A percentile compares a stretch with the other conserved stretches of the same genome.
Conservation (phyloP, 2,797 vertebrate species). For the Platyrinchus mystaceus region DNA sequence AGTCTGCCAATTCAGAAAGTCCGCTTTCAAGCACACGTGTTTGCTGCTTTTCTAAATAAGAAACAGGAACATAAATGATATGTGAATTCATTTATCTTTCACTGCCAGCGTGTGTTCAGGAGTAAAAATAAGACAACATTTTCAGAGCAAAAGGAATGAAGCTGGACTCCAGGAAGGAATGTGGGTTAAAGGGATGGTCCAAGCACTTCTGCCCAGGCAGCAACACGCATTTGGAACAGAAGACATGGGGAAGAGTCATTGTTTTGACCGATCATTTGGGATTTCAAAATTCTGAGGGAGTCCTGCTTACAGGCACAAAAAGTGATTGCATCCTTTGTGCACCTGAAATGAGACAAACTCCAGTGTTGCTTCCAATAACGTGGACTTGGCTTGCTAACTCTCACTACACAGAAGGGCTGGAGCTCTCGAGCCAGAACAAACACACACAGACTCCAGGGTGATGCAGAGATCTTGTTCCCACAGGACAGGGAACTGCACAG, state of each 20-base stretch:
- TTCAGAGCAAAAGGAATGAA: background rate
- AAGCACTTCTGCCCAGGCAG: background rate
- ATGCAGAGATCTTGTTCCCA: background rate
- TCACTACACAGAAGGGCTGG: background rate
- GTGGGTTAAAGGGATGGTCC: background rate
- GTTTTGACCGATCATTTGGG: background rate
- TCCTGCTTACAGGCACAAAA: background rate
- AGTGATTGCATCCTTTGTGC: background rate
- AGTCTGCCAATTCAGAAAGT: background rate
- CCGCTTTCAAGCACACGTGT: fast-evolving
- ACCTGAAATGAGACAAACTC: background rate
- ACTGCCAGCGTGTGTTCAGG: background rate
- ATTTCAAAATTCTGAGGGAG: background rate
- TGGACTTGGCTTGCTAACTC: background rate
- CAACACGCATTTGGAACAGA: background rate
- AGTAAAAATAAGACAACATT: background rate
- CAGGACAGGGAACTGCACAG: background rate
- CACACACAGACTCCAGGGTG: background rate
- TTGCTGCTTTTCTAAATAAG: background rate
- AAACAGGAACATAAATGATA: background rate
- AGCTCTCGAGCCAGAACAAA: background rate
- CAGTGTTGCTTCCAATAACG: background rate
- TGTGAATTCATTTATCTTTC: background rate
- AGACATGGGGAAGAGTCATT: background rate
- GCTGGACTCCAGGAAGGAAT: background rate